Percentiles rank a stretch among this genome's conserved stretches.
Conservation (phyloP, 2,113 vertebrate species). For the Misgurnus anguillicaudatus region DNA sequence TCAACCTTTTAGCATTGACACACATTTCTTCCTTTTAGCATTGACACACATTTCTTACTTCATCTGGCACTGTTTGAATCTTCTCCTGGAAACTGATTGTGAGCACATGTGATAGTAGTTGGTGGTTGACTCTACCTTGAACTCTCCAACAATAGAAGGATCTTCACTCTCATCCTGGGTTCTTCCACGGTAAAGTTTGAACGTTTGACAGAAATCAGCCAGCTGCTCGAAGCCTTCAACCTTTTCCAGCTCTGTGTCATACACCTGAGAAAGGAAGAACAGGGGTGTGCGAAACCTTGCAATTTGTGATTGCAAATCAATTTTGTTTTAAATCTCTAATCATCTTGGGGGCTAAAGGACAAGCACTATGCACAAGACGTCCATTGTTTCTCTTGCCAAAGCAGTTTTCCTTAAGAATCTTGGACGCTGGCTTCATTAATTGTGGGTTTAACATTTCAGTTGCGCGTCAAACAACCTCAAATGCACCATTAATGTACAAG, state of each 20-base stretch:
- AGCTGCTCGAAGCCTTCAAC: conserved; percentile 80
- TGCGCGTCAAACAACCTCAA: conserved; percentile 36
- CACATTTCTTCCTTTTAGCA: conserved; percentile 8
- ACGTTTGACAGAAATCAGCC: conserved; percentile 93
- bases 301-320: not conserved
- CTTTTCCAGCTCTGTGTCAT: conserved; percentile 82
- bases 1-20: conserved; percentile 11
- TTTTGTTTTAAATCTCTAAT: conserved; percentile 12
- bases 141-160: conserved; percentile 91
- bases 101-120: not conserved
- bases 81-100: not conserved
- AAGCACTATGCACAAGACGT: conserved; percentile 28
- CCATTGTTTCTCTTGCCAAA: conserved; percentile 41
- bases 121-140: conserved; percentile 80
- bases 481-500: conserved; percentile 31
- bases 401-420: conserved; percentile 18
- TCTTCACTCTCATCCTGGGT: conserved; percentile 84
- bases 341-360: conserved; percentile 8
- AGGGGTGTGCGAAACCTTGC: not conserved
- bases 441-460: conserved; percentile 34
- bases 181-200: conserved; percentile 87
- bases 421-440: conserved; percentile 26
- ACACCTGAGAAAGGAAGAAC: conserved; percentile 76
- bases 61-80: conserved; percentile 12
- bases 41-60: not conserved